Percentiles rank a stretch among this genome's conserved stretches.
These are phyloP conservation scores for Novumbra hubbsi DNA, from an alignment of 2,797 vertebrate genomes.

Conservation along the genomic window DNA sequence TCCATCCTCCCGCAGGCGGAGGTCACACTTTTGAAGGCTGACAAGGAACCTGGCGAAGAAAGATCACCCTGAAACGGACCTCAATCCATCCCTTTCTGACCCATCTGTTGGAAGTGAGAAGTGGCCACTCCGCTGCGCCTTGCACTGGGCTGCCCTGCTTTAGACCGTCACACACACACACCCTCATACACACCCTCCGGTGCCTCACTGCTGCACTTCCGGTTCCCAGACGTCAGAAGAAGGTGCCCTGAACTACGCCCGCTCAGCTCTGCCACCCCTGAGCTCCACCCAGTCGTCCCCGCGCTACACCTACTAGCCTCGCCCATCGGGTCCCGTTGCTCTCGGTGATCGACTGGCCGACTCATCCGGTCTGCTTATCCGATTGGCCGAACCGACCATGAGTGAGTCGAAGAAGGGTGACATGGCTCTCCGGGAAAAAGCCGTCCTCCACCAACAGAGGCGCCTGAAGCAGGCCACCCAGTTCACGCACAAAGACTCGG, in stretches of 20 bases:
- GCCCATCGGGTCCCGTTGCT: too few relatives aligned
- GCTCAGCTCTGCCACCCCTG: not conserved
- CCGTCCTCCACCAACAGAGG: conserved; percentile 89
- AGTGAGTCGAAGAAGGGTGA: conserved; percentile 77
- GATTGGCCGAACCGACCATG: conserved; percentile 57
- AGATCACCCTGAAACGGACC: not conserved
- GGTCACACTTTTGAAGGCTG: not conserved
- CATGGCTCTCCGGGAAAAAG: conserved; percentile 82
- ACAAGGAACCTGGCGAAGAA: conserved; percentile 11
- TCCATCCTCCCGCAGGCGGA: conserved; percentile 41
- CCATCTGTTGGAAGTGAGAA: conserved; percentile 27
- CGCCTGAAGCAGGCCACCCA: conserved; percentile 92
- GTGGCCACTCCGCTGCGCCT: conserved; percentile 9
- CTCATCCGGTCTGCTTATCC: too few relatives aligned
- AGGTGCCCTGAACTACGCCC: not conserved
- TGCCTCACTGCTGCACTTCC: conserved; percentile 2
- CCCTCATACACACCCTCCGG: conserved; percentile 21
- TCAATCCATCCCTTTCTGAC: not conserved
- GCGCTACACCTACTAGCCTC: not conserved
- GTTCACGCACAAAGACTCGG: conserved; percentile 96
- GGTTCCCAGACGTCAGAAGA: conserved; percentile 4
- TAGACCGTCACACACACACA: conserved; percentile 17
- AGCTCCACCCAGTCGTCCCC: not conserved
- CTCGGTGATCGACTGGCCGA: not conserved
- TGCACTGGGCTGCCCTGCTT: conserved; percentile 1